Percentiles rank a stretch among this genome's conserved stretches.
These are phyloP conservation scores for Parnassius glacialis DNA, from an alignment of 2,888 invertebrate genomes.

Conservation along the genomic window DNA sequence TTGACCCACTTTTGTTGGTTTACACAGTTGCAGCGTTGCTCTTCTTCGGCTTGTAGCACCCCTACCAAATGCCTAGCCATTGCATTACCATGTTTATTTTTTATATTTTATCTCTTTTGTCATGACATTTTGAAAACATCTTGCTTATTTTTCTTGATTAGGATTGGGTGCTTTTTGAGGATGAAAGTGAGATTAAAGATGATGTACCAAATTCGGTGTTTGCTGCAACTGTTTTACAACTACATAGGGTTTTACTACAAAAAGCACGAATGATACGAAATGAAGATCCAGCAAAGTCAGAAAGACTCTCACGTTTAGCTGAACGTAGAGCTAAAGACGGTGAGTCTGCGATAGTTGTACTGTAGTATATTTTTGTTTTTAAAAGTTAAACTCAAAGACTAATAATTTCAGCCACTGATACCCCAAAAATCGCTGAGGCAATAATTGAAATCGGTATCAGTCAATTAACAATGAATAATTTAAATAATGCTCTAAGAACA, in stretches of 20 bases:
- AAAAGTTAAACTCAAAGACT: no score
- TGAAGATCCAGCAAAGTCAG: constrained; percentile 62
- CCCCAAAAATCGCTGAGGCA: constrained; percentile 71
- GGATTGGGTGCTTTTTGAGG: constrained; percentile 63
- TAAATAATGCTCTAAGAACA: constrained; percentile 71
- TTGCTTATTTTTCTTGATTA: constrained; percentile 29
- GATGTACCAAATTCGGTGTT: constrained; percentile 61
- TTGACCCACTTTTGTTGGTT: no score
- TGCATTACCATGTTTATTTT: no score
- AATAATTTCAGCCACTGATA: constrained; percentile 58
- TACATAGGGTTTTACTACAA: constrained; percentile 62
- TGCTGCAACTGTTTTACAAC: constrained; percentile 61
- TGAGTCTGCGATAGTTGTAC: constrained; percentile 34
- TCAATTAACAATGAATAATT: constrained; percentile 68
- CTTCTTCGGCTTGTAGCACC: no score
- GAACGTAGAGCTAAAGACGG: constrained; percentile 77
- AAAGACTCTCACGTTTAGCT: constrained; percentile 70
- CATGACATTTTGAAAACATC: no score
- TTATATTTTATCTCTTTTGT: no score
- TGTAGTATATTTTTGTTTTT: not conserved
- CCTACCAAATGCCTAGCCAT: no score
- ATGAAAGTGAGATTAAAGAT: constrained; percentile 37
- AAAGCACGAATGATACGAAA: constrained; percentile 58
- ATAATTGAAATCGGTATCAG: constrained; percentile 77
- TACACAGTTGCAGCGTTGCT: no score